Percentiles rank a stretch among this genome's conserved stretches.
Evolutionary conservation across 1,140 invertebrate species (phyloP).

Genomic region (Euwallacea similis): DNA sequence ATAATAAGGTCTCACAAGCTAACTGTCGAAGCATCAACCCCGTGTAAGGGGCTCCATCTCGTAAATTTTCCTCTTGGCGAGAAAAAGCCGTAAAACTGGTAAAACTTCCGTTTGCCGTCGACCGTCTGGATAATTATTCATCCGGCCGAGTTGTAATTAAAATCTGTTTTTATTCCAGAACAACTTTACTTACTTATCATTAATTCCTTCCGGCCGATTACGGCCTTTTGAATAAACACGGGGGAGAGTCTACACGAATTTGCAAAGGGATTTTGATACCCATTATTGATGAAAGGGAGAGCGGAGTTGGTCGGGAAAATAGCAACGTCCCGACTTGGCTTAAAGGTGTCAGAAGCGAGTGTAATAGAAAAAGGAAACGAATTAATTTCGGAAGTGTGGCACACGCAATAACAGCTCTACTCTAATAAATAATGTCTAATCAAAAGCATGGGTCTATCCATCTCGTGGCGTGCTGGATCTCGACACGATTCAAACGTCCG

Average conservation of each 20-base stretch:
- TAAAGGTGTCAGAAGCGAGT: no score
- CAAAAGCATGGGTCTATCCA: not conserved
- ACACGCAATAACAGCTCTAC: not conserved
- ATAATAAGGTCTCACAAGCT: no score
- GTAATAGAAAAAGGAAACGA: not conserved
- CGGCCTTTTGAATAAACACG: conserved; percentile 22
- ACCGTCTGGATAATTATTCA: conserved; percentile 33
- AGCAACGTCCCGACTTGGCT: no score
- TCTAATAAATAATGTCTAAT: not conserved
- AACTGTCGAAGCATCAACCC: not conserved
- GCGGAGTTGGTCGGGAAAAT: no score
- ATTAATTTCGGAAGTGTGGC: not conserved
- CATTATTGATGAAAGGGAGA: no score
- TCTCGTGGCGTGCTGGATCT: conserved; percentile 21
- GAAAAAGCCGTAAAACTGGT: conserved; percentile 29
- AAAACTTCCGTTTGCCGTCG: conserved; percentile 33
- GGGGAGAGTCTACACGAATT: not conserved
- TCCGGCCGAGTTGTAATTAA: conserved; percentile 32
- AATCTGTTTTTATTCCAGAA: conserved; percentile 36
- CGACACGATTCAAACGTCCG: conserved; percentile 36
- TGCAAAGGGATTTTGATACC: no score
- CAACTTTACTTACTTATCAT: conserved; percentile 36
- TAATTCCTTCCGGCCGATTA: conserved; percentile 35
- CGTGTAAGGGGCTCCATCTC: not conserved
- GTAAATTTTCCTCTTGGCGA: conserved; percentile 16